Conservation (phyloP, 2,113 vertebrate genomes). For the Phrynocephalus versicolor region DNA sequence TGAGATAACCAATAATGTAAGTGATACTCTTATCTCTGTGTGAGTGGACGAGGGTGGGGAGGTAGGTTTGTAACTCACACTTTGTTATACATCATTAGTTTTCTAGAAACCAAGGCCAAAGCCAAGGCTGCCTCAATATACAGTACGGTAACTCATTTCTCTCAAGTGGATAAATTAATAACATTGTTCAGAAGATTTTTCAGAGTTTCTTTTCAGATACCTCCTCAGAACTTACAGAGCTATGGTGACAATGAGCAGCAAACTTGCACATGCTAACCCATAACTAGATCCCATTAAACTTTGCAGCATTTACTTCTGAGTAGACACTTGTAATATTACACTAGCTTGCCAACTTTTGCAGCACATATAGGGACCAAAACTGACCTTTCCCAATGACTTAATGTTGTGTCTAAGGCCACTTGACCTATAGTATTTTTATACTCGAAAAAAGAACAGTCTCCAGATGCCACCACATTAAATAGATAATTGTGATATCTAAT, state of each 20-base stretch:
- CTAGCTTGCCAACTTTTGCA: neutral
- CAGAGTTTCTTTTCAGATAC: neutral
- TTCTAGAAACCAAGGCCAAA: neutral
- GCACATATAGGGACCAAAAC: neutral
- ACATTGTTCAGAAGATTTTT: neutral
- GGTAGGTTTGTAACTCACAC: too few species aligned
- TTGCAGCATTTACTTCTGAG: neutral
- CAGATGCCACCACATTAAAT: too few species aligned
- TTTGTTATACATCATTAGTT: neutral
- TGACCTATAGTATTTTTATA: too few species aligned
- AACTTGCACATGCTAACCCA: too few species aligned
- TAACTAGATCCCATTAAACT: neutral
- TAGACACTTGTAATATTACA: neutral
- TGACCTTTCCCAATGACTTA: too few species aligned
- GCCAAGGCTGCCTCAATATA: too few species aligned
- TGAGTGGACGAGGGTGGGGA: too few species aligned
- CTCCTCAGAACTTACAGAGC: neutral
- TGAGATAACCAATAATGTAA: neutral
- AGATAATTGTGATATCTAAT: too few species aligned
- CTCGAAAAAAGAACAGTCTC: too few species aligned
- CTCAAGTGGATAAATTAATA: neutral
- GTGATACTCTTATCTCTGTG: neutral
- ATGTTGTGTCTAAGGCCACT: too few species aligned
- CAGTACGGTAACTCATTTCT: neutral
- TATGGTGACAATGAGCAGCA: too few species aligned